A percentile compares a stretch with the other conserved stretches of the same genome.
Evolutionary conservation across 2,888 invertebrate species (phyloP).

Genomic region (Diabrotica balteata): DNA sequence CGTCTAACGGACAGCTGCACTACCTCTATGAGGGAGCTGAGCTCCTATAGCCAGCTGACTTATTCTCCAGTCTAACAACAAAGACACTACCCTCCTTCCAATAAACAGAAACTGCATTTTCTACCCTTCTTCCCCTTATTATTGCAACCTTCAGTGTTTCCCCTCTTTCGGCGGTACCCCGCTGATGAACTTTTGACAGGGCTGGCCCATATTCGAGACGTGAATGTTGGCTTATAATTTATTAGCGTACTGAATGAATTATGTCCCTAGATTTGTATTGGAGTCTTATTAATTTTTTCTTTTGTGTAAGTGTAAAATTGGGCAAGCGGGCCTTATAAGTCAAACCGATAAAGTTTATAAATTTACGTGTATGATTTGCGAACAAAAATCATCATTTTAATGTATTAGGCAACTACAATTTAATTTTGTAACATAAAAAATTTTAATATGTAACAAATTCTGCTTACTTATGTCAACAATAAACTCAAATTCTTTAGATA

Average conservation of each 20-base stretch:
- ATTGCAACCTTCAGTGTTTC: conserved; percentile 46
- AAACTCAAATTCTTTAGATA: too few species aligned
- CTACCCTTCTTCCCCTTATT: conserved; percentile 49
- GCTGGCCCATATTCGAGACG: conserved; percentile 19
- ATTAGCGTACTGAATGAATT: not conserved
- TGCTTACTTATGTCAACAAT: too few species aligned
- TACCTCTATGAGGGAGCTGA: conserved; percentile 43
- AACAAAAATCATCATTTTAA: too few species aligned
- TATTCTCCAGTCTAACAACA: conserved; percentile 58
- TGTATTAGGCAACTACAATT: too few species aligned
- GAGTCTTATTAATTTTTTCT: too few species aligned
- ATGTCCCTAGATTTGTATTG: not conserved
- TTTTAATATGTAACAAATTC: too few species aligned
- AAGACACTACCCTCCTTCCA: conserved; percentile 58
- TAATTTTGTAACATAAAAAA: too few species aligned
- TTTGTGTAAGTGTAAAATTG: too few species aligned
- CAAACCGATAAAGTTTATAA: too few species aligned
- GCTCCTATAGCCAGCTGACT: conserved; percentile 59
- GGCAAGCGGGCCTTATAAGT: too few species aligned
- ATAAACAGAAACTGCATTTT: conserved; percentile 50
- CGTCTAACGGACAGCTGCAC: conserved; percentile 49
- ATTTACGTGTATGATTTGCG: too few species aligned
- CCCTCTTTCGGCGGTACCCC: conserved; percentile 41
- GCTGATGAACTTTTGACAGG: conserved; percentile 36
- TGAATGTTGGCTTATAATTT: conserved; percentile 1